Conservation (phyloP, 2,888 invertebrate genomes). For the Chrysomela aeneicollis region DNA sequence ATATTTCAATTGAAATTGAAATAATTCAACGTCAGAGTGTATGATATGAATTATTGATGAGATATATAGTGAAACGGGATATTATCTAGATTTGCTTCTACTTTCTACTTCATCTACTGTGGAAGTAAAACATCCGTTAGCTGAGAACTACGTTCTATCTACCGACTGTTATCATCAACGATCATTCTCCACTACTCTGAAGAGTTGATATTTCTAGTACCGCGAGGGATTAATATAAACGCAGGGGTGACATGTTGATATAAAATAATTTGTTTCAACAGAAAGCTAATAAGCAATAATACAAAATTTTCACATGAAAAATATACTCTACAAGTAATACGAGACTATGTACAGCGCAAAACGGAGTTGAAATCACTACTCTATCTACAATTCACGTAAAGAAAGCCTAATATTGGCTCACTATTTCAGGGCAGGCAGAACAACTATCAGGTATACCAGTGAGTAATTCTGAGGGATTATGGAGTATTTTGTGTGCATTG, state of each 20-base stretch:
- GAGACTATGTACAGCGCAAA: not conserved
- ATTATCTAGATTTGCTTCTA: not conserved
- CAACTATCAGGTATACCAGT: too few species aligned
- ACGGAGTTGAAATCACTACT: not conserved
- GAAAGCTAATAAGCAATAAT: slow-evolving; percentile 27
- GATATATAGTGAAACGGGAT: not conserved
- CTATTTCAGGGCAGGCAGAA: too few species aligned
- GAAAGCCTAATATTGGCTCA: too few species aligned
- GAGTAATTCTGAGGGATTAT: too few species aligned
- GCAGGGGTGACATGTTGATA: slow-evolving; percentile 59
- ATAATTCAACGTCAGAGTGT: not conserved
- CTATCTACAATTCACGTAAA: too few species aligned
- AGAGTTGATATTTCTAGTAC: slow-evolving; percentile 9
- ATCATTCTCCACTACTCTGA: slow-evolving; percentile 5
- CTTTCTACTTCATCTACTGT: not conserved
- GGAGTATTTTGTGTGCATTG: too few species aligned
- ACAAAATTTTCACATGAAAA: slow-evolving; percentile 12
- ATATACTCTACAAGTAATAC: slow-evolving; percentile 1
- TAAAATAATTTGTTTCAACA: slow-evolving; percentile 40
- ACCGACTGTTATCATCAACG: not conserved
- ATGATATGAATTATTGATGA: not conserved
- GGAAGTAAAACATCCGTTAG: not conserved
- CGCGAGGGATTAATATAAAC: slow-evolving; percentile 8
- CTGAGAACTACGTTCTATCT: not conserved
- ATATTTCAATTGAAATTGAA: too few species aligned